Percentiles rank a stretch among this genome's conserved stretches.
phyloP scores from a whole-genome alignment of 2,797 vertebrate species.

The Gouania willdenowi region DNA sequence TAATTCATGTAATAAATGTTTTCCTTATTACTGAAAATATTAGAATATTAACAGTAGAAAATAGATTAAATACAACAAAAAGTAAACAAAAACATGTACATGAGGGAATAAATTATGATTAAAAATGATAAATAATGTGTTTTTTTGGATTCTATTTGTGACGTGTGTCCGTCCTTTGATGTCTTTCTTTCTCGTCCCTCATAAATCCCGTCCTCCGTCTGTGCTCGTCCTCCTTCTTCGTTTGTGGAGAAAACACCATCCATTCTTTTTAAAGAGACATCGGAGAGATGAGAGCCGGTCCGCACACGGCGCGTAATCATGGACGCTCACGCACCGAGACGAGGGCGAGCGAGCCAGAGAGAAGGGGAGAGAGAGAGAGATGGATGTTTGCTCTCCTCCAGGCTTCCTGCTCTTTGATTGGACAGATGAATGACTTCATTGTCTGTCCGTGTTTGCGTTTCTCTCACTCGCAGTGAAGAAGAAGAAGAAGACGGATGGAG shows the following conservation, averaged over 20 bases:
- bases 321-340: conserved; percentile 55
- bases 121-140: no score
- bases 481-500: conserved; percentile 8
- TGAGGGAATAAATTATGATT: no score
- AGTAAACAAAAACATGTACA: no score
- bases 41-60: no score
- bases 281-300: conserved; percentile 49
- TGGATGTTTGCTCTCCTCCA: conserved; percentile 63
- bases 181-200: conserved; percentile 7
- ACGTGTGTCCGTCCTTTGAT: no score
- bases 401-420: conserved; percentile 70
- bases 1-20: no score
- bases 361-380: conserved; percentile 44
- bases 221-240: conserved; percentile 51
- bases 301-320: conserved; percentile 49
- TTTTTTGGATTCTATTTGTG: no score
- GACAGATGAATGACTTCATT: conserved; percentile 71
- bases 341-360: conserved; percentile 19
- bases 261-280: conserved; percentile 72
- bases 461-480: conserved; percentile 2
- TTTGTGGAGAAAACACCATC: conserved; percentile 61
- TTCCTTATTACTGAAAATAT: no score
- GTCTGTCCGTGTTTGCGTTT: conserved; percentile 23
- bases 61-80: no score
- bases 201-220: background rate